Evolutionary conservation across 2,888 invertebrate genomes (phyloP), one percentile per base, ranked within the genome.

Genomic region (Dasypolia templi): DNA sequence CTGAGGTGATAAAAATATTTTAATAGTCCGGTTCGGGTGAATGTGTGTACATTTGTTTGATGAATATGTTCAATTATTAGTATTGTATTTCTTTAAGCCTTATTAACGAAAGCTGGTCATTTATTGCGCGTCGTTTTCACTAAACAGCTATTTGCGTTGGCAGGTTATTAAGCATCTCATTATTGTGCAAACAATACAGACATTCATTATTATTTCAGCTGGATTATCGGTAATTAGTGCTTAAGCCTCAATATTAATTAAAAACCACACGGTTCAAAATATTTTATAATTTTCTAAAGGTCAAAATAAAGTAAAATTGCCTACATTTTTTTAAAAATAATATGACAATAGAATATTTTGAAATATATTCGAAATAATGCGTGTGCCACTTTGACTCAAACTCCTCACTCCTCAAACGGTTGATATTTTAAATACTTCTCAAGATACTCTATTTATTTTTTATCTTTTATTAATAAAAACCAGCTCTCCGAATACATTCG

Each of bases 71-170:
- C 22, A 51, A 32, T 42, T 32, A 70, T 26, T 3, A 55, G 32
- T 32, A 32, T 32, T 42, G 32, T 53, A 53, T 64, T 80, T 51
- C 65, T 32, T 59, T 59, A 79, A 67, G 58, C 62, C 65, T 49
- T 76, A 69, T 76, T 80, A 49, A 58, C 35, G 49, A 26, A 17
- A 44, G 53, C 56, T 55, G 29, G 9, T 67, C 61, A 81, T 65
- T 44, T 53, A 68, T 65, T 6, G 39, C 46, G 51, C 26, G 35
- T n/a, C 42, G 51, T 58, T 70, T 65, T 53, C 77, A 79, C 63
- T 79, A 39, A 64, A 44, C 46, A 35, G 56, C 49, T n/a, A 51
- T 70, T 64, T 59, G 73, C 26, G 56, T 53, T 19, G 49, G n/a
- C 56, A 49, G 46, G 39, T 55, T 53, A 49, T 35, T n/a, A 26